Base-by-base conservation (phyloP, 2,113 vertebrate species). In the Spermophilus dauricus region DNA sequence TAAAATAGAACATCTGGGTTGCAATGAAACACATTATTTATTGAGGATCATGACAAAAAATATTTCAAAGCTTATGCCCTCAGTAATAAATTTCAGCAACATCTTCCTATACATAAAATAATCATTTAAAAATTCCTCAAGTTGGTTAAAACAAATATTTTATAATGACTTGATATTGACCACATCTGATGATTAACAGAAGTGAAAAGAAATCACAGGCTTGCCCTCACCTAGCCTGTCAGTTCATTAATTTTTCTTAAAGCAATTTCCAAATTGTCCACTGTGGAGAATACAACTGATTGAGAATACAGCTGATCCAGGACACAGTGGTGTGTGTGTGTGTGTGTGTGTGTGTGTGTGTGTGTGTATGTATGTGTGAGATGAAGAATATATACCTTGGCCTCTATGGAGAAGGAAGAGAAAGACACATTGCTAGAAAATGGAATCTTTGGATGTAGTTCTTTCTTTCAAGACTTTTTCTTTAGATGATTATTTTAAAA, bases 91-190 rank as follows among this genome's bases (percentile, higher is more conserved):
- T 93, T 76, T 78, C 77, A 17, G 3, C 51, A 48, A 51, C 3
- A 56, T 89, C 5, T 95, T 75, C 51, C 28, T 90, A 10, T 13
- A 61, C 22, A 26, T 24, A 78, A 92, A 91, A 73, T 0, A 78
- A 28, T 76, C 67, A 69, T 69, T 76, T 76, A 37, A 48, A 94
- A 91, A 94, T 65, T 61, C 32, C 32, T 45, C 9, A 83, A 51
- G 48, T 70, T 32, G 24, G 91, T 81, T 78, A 85, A 82, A 95
- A 90, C 53, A 89, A 69, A 48, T 86, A 73, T 65, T 96, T 91
- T 63, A 67, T 56, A 86, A 42, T 70, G 63, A 78, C 11, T 63
- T 67, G 58, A 93, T 77, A 63, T 2, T 83, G 69, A 17, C 37
- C 67, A 84, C 56, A 61, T 87, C 39, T 53, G 42, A 76, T 72